A percentile compares a stretch with the other conserved stretches of the same genome.
Conservation (phyloP, 2,797 vertebrate genomes). For the Clarias fuscus region DNA sequence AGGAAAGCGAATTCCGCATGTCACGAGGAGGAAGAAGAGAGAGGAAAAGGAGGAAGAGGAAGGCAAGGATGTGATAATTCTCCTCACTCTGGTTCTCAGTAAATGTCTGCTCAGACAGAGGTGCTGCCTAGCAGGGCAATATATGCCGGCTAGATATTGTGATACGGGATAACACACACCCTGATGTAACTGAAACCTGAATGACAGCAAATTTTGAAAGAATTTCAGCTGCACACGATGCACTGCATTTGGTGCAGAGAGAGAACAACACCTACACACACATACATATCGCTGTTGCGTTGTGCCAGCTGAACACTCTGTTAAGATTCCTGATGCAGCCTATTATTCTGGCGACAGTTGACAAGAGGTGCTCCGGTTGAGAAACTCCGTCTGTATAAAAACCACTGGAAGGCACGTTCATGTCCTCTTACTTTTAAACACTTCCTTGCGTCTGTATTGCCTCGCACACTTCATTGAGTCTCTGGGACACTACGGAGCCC, state of each 20-base stretch:
- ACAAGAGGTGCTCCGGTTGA: slow-evolving; percentile 25
- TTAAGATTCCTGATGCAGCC: background rate
- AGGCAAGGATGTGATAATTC: background rate
- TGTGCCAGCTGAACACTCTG: background rate
- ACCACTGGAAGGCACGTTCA: slow-evolving; percentile 36
- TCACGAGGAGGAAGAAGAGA: background rate
- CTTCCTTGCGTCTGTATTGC: slow-evolving; percentile 12
- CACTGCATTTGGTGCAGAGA: background rate
- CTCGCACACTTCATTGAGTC: slow-evolving; percentile 17
- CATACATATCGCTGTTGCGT: background rate
- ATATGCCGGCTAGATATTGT: slow-evolving; percentile 17
- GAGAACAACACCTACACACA: background rate
- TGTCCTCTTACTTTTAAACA: slow-evolving; percentile 34
- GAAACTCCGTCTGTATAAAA: slow-evolving; percentile 36
- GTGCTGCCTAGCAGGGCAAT: slow-evolving; percentile 19
- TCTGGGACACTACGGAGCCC: slow-evolving; percentile 5
- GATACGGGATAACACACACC: slow-evolving; percentile 7
- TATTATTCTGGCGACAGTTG: slow-evolving; percentile 8
- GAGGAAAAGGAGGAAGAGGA: background rate
- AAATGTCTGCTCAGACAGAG: slow-evolving; percentile 9
- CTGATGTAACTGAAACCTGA: slow-evolving; percentile 7
- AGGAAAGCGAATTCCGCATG: background rate
- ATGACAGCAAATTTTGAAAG: background rate
- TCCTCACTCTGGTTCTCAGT: background rate
- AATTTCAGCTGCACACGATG: background rate